phyloP scores from a whole-genome alignment of 2,888 invertebrate species.

The Lissocephala sabroskyi region DNA sequence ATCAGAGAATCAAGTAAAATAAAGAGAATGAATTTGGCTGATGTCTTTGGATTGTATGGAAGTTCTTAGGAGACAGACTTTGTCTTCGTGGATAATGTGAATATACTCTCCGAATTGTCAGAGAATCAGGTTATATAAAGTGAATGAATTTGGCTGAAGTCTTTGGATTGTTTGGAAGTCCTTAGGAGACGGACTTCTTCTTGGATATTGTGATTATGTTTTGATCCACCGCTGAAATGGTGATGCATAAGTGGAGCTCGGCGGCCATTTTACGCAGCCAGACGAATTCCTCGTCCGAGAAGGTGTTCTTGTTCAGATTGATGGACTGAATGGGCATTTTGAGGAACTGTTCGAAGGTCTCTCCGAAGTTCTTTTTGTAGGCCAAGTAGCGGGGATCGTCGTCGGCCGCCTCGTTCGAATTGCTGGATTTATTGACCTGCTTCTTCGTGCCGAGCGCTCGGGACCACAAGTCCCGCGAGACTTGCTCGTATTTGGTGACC shows the following conservation, averaged over 20 bases:
- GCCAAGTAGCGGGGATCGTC: background rate
- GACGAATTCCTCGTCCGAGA: constrained; percentile 24
- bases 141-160: too few species aligned
- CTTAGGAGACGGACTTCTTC: too few species aligned
- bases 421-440: background rate
- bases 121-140: too few species aligned
- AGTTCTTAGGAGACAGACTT: too few species aligned
- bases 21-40: too few species aligned
- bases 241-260: background rate
- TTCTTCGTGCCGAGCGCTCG: constrained; percentile 67
- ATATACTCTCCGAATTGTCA: too few species aligned
- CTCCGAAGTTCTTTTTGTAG: constrained; percentile 14
- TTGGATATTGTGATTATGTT: too few species aligned
- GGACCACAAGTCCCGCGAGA: constrained; percentile 66
- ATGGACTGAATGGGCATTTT: constrained; percentile 10
- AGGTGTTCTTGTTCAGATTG: constrained; percentile 19
- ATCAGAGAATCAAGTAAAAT: too few species aligned
- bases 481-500: constrained; percentile 71
- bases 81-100: too few species aligned
- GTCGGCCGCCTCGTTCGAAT: background rate
- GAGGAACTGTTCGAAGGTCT: constrained; percentile 20
- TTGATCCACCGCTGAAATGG: too few species aligned
- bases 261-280: constrained; percentile 18
- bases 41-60: too few species aligned
- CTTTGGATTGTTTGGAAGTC: too few species aligned